A percentile compares a stretch with the other conserved stretches of the same genome.
Evolutionary conservation across 1,140 invertebrate species (phyloP).

Genomic region (Zeugodacus cucurbitae): DNA sequence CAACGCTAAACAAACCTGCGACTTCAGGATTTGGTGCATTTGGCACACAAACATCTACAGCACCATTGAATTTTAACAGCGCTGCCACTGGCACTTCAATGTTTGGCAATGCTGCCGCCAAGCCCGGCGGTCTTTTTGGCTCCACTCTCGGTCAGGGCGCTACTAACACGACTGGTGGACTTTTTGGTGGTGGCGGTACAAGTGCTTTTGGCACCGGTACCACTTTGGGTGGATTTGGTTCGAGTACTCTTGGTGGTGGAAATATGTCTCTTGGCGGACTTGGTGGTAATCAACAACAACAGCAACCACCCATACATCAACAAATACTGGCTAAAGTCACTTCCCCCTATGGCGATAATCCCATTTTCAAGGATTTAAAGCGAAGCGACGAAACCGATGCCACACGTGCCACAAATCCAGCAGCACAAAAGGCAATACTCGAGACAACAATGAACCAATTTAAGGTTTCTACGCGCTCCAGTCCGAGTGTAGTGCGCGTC

Average conservation of each 20-base stretch:
- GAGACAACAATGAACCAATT: conserved; percentile 68
- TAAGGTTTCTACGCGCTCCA: conserved; percentile 74
- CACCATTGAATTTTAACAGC: conserved; percentile 66
- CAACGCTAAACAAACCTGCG: conserved; percentile 68
- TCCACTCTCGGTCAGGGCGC: conserved; percentile 47
- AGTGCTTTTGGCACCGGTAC: conserved; percentile 50
- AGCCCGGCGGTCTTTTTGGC: conserved; percentile 64
- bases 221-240: conserved; percentile 49
- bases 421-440: conserved; percentile 73
- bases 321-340: conserved; percentile 77
- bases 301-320: conserved; percentile 71
- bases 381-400: conserved; percentile 73
- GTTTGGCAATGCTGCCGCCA: conserved; percentile 54
- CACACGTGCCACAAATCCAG: conserved; percentile 78
- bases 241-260: conserved; percentile 29
- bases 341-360: conserved; percentile 83
- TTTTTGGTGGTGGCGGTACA: conserved; percentile 67
- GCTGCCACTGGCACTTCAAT: conserved; percentile 66
- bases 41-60: conserved; percentile 53
- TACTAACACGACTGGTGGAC: conserved; percentile 55
- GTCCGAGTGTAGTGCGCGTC: conserved; percentile 71
- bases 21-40: conserved; percentile 65
- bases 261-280: conserved; percentile 43
- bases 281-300: conserved; percentile 58
- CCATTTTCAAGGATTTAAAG: conserved; percentile 79